These are phyloP conservation scores for Cosmia trapezina DNA, from an alignment of 2,888 invertebrate genomes.

Conservation along the genomic window DNA sequence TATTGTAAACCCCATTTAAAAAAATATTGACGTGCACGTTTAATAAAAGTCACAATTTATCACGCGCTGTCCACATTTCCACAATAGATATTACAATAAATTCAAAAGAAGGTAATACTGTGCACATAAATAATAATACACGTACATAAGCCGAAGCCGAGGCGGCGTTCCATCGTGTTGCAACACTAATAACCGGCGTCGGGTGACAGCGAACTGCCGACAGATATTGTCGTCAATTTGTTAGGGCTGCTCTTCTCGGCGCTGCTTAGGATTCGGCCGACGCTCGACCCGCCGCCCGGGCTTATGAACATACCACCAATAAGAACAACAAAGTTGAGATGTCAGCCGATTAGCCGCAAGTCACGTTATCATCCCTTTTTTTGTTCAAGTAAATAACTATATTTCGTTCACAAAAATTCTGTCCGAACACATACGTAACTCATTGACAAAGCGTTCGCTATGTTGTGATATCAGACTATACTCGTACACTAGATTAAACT, in stretches of 20 bases:
- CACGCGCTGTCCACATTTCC: conserved; percentile 30
- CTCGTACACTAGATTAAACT: conserved; percentile 24
- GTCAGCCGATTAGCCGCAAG: conserved; percentile 85
- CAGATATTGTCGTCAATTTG: conserved; percentile 89
- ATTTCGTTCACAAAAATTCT: conserved; percentile 70
- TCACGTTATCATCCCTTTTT: conserved; percentile 82
- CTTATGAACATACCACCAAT: conserved; percentile 87
- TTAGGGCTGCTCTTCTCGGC: conserved; percentile 78
- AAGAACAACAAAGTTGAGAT: conserved; percentile 88
- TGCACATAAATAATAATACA: conserved; percentile 68
- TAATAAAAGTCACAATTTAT: conserved; percentile 45
- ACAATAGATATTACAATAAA: conserved; percentile 58
- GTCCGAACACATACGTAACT: conserved; percentile 56
- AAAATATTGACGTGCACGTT: conserved; percentile 25
- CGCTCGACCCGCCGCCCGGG: conserved; percentile 78
- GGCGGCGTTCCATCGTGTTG: conserved; percentile 64
- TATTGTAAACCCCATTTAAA: conserved; percentile 3
- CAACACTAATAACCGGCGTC: conserved; percentile 80
- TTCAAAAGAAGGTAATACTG: conserved; percentile 63
- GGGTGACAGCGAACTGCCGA: conserved; percentile 84
- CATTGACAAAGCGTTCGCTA: conserved; percentile 18
- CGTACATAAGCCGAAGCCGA: conserved; percentile 58
- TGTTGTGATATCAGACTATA: conserved; percentile 27
- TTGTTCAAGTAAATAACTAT: conserved; percentile 77
- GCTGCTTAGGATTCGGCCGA: conserved; percentile 85